Evolutionary conservation across 2,888 invertebrate species (phyloP).

Genomic region (Limnephilus auricula): DNA sequence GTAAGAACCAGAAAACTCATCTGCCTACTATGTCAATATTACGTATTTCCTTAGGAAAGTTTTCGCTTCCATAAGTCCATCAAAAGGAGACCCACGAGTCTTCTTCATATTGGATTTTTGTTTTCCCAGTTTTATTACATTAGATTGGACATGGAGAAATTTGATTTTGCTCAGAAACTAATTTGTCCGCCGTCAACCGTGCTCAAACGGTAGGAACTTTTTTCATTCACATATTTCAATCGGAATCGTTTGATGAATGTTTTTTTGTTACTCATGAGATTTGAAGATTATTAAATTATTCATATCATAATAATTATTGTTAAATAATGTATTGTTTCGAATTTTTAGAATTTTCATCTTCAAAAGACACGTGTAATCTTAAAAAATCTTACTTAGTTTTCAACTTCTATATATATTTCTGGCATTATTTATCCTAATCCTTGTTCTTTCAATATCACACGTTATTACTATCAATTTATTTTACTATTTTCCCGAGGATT

Average conservation of each 20-base stretch:
- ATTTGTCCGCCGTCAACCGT: constrained; percentile 18
- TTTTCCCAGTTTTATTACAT: constrained; percentile 12
- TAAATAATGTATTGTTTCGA: background rate
- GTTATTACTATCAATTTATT: too few relatives aligned
- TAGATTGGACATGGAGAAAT: background rate
- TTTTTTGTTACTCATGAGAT: background rate
- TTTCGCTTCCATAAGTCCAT: too few relatives aligned
- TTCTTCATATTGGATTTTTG: constrained; percentile 17
- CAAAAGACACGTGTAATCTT: background rate
- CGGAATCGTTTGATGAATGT: background rate
- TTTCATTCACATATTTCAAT: background rate
- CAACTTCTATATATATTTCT: too few relatives aligned
- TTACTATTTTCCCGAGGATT: too few relatives aligned
- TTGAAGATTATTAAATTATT: background rate
- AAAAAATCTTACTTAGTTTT: too few relatives aligned
- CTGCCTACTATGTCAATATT: too few relatives aligned
- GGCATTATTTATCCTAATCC: too few relatives aligned
- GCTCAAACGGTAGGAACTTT: background rate
- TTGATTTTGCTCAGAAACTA: background rate
- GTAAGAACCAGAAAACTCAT: too few relatives aligned
- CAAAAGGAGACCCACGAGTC: background rate
- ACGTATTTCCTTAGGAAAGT: too few relatives aligned
- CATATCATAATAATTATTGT: background rate
- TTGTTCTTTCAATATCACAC: too few relatives aligned
- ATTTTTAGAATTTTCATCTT: background rate